Evolutionary conservation across 2,888 invertebrate genomes (phyloP).

Genomic region (Tetheella fluctuosa): DNA sequence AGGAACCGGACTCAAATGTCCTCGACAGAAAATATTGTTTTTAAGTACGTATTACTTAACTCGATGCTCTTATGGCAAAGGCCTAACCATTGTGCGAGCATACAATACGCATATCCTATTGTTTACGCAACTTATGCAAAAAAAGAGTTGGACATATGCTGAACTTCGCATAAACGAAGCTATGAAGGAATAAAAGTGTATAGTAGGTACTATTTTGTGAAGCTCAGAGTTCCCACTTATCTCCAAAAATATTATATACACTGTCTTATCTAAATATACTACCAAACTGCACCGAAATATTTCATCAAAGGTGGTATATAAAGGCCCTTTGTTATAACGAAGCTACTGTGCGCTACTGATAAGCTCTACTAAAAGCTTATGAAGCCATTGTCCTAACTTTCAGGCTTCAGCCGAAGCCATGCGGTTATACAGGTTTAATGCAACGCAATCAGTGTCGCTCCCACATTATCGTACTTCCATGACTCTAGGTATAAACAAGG

Average conservation of each 20-base stretch:
- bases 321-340: not conserved
- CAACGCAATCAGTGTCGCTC: not conserved
- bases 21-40: not conserved
- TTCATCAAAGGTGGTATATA: too few relatives aligned
- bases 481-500: too few relatives aligned
- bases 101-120: constrained; percentile 8
- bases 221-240: not conserved
- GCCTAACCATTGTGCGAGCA: constrained; percentile 9
- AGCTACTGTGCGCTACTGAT: not conserved
- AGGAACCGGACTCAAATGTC: not conserved
- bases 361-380: not conserved
- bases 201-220: not conserved
- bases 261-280: too few relatives aligned
- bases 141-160: not conserved
- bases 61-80: not conserved
- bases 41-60: not conserved
- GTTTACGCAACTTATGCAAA: constrained; percentile 9
- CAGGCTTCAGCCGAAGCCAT: not conserved
- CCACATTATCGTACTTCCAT: not conserved
- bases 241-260: too few relatives aligned
- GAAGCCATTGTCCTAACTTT: not conserved
- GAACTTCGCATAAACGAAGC: not conserved
- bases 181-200: not conserved
- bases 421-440: not conserved
- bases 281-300: too few relatives aligned